Evolutionary conservation across 2,113 vertebrate species (phyloP).

Genomic region (Corythornis madagascariensis): DNA sequence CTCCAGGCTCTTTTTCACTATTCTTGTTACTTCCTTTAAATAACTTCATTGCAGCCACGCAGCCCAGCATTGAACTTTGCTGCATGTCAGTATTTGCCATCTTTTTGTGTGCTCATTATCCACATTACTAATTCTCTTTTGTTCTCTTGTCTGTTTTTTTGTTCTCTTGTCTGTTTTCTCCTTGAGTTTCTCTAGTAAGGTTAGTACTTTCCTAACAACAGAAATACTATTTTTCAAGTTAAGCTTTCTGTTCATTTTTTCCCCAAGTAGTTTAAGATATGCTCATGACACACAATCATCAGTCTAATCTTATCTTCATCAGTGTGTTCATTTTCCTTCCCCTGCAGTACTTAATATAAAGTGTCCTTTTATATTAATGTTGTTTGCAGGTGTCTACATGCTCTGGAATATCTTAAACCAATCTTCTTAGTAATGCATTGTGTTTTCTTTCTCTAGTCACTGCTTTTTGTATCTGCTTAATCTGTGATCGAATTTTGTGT

Average conservation of each 20-base stretch:
- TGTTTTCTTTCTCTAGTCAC: background rate
- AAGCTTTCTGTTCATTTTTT: background rate
- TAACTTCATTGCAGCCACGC: background rate
- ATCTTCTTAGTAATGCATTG: background rate
- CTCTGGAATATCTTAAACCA: background rate
- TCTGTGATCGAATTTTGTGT: background rate
- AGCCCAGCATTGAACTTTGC: background rate
- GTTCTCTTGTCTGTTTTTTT: background rate
- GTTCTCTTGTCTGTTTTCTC: background rate
- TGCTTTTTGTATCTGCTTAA: background rate
- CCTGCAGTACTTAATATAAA: background rate
- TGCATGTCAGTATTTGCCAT: background rate
- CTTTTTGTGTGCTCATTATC: background rate
- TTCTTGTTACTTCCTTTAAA: background rate
- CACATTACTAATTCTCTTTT: background rate
- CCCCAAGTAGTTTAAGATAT: background rate
- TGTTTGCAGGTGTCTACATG: slow-evolving; percentile 29
- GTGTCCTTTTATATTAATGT: slow-evolving; percentile 21
- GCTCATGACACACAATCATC: background rate
- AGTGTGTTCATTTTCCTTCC: slow-evolving; percentile 24
- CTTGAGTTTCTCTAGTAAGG: background rate
- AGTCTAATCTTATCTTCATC: slow-evolving; percentile 33
- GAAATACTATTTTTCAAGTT: background rate
- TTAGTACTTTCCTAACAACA: background rate
- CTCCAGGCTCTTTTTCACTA: background rate